phyloP scores from a whole-genome alignment of 2,113 vertebrate species.

The Grus americana region DNA sequence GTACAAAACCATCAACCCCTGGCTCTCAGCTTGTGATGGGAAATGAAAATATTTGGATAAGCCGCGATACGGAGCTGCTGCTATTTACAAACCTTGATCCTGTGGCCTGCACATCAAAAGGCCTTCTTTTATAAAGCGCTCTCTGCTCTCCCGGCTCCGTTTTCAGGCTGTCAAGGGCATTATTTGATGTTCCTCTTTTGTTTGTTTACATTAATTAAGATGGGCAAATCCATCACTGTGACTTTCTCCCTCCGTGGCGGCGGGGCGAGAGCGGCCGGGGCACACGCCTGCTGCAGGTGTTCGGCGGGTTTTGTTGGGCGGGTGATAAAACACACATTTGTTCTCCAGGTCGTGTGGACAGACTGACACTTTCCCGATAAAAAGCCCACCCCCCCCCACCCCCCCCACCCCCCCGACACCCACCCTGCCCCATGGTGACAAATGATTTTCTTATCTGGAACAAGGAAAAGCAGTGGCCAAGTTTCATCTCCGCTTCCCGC shows the following conservation, averaged over 20 bases:
- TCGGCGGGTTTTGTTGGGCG: background rate
- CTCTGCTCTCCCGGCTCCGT: constrained; percentile 65
- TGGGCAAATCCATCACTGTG: constrained; percentile 75
- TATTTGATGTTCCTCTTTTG: constrained; percentile 78
- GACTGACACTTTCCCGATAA: constrained; percentile 61
- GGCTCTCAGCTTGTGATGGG: constrained; percentile 67
- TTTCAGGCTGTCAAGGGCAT: constrained; percentile 74
- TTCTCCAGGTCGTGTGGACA: constrained; percentile 65
- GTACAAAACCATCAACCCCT: constrained; percentile 67
- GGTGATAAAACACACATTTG: constrained; percentile 71
- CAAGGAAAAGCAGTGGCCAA: constrained; percentile 1
- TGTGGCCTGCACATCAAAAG: constrained; percentile 73
- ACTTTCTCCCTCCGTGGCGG: constrained; percentile 28
- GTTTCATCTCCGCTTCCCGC: background rate
- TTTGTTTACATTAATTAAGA: constrained; percentile 83
- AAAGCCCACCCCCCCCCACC: background rate
- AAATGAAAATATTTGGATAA: constrained; percentile 87
- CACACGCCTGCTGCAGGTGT: constrained; percentile 69
- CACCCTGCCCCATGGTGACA: constrained; percentile 26
- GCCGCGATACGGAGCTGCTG: constrained; percentile 68
- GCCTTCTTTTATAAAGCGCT: constrained; percentile 55
- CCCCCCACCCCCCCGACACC: background rate
- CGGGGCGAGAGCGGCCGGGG: constrained; percentile 8
- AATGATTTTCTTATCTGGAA: constrained; percentile 62
- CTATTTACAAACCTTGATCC: constrained; percentile 78